Evolutionary conservation across 2,113 vertebrate genomes (phyloP).

Genomic region (Talpa occidentalis): DNA sequence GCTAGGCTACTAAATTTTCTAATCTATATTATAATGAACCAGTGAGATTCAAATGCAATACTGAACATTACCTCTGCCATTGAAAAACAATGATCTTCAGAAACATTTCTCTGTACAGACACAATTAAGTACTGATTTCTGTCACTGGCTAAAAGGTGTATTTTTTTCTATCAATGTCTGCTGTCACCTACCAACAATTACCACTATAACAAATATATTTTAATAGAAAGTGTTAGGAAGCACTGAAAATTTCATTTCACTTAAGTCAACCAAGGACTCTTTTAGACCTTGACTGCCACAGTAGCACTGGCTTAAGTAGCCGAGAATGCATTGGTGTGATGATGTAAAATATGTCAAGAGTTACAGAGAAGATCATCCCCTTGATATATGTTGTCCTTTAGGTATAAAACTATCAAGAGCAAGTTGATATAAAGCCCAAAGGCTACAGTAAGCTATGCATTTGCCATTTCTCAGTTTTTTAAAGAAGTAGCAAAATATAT

Average conservation of each 20-base stretch:
- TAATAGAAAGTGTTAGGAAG: conserved; percentile 30
- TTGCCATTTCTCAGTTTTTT: conserved; percentile 57
- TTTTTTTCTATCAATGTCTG: background rate
- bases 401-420: conserved; percentile 74
- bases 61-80: background rate
- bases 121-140: background rate
- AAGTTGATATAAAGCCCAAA: conserved; percentile 59
- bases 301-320: conserved; percentile 47
- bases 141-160: background rate
- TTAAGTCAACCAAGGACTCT: conserved; percentile 67
- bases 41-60: background rate
- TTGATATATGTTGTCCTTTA: conserved; percentile 61
- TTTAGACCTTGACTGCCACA: conserved; percentile 62
- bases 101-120: background rate
- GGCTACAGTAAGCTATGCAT: background rate
- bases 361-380: conserved; percentile 52
- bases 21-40: background rate
- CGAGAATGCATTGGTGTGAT: background rate
- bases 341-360: conserved; percentile 61
- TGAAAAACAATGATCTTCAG: background rate
- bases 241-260: conserved; percentile 58
- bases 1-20: background rate
- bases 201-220: background rate
- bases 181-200: background rate
- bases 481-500: conserved; percentile 59